Percentiles rank a stretch among this genome's conserved stretches.
Evolutionary conservation across 2,888 invertebrate genomes (phyloP).

Genomic region (Sceliomorpha sp.): DNA sequence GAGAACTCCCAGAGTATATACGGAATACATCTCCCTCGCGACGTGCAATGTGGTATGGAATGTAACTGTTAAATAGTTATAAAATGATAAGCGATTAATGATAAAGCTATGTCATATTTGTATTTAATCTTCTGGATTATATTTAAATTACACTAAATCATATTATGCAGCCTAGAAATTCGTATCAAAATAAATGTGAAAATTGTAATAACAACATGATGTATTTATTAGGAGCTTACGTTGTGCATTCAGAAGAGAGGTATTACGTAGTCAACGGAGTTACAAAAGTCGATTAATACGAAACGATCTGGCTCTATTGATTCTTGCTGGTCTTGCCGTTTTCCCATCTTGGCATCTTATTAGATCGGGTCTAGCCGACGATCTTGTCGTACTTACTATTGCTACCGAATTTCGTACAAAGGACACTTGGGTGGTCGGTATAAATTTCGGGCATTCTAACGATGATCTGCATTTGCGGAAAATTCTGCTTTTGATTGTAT

Average conservation of each 20-base stretch:
- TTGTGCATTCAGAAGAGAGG: slow-evolving; percentile 63
- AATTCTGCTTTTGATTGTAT: slow-evolving; percentile 67
- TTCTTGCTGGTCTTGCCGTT: slow-evolving; percentile 62
- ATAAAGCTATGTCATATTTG: no score
- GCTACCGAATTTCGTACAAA: slow-evolving; percentile 63
- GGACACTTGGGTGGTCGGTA: slow-evolving; percentile 66
- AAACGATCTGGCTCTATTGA: slow-evolving; percentile 67
- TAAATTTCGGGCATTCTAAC: slow-evolving; percentile 60
- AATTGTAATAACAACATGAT: no score
- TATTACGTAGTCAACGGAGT: slow-evolving; percentile 50
- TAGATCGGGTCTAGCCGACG: slow-evolving; percentile 65
- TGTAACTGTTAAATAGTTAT: neutral
- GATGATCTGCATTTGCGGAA: slow-evolving; percentile 74
- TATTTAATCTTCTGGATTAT: no score
- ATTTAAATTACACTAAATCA: no score
- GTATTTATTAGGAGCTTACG: slow-evolving; percentile 68
- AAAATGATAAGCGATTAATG: neutral
- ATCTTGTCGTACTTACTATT: slow-evolving; percentile 66
- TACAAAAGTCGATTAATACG: slow-evolving; percentile 66
- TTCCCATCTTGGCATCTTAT: slow-evolving; percentile 66
- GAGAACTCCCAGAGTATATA: slow-evolving; percentile 8
- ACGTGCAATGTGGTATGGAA: slow-evolving; percentile 68
- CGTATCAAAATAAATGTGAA: no score
- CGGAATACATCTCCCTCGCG: slow-evolving; percentile 39
- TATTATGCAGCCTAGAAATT: no score